Conservation (phyloP, 1,140 invertebrate genomes). For the Gonatopus flavifemur region DNA sequence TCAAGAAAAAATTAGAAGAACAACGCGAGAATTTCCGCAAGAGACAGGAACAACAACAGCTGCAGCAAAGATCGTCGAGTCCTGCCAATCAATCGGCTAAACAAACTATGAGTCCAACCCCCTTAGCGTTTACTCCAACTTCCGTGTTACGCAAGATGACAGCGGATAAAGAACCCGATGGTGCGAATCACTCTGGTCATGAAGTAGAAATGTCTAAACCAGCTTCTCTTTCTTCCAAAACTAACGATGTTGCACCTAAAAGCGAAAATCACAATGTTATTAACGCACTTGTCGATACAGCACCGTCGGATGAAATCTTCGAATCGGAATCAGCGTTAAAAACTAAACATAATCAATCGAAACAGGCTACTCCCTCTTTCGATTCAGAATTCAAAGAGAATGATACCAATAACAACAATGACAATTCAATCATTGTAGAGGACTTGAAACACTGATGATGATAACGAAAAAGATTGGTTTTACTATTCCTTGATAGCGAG, state of each 20-base stretch:
- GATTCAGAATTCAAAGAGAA: too few species aligned
- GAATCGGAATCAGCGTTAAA: slow-evolving; percentile 28
- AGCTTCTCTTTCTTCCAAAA: not conserved
- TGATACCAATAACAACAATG: too few species aligned
- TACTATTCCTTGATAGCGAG: too few species aligned
- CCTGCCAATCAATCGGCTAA: slow-evolving; percentile 52
- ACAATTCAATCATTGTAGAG: too few species aligned
- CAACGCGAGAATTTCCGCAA: slow-evolving; percentile 80
- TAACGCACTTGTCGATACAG: slow-evolving; percentile 8
- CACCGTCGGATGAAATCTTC: not conserved
- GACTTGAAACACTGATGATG: too few species aligned
- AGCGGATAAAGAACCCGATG: slow-evolving; percentile 76
- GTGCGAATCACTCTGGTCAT: slow-evolving; percentile 44
- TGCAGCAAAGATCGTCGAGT: slow-evolving; percentile 46
- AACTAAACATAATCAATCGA: slow-evolving; percentile 33
- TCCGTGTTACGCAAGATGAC: slow-evolving; percentile 92
- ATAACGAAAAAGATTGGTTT: too few species aligned
- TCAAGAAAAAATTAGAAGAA: slow-evolving; percentile 85
- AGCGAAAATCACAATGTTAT: slow-evolving; percentile 9
- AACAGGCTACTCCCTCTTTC: too few species aligned
- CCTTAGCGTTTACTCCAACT: slow-evolving; percentile 85
- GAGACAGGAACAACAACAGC: slow-evolving; percentile 66
- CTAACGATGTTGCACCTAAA: not conserved
- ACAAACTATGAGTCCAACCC: slow-evolving; percentile 61
- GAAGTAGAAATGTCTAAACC: slow-evolving; percentile 22